Evolutionary conservation across 2,888 invertebrate species (phyloP).

Genomic region (Eulithis prunata): DNA sequence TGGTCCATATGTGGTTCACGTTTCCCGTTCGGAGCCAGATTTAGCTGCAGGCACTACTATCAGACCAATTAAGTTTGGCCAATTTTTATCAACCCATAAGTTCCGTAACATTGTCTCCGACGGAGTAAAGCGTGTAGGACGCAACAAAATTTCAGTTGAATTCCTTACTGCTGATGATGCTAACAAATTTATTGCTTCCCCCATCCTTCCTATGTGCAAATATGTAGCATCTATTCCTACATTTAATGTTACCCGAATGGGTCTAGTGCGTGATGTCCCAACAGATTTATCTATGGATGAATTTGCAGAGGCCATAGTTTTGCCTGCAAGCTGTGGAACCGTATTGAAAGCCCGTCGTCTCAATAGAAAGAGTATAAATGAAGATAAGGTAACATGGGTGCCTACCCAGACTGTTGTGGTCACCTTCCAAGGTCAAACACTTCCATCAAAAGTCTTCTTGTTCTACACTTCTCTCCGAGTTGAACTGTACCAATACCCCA

Average conservation of each 20-base stretch:
- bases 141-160: slow-evolving; percentile 2
- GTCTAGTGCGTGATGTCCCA: slow-evolving; percentile 3
- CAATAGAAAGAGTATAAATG: slow-evolving; percentile 2
- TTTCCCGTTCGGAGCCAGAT: slow-evolving; percentile 6
- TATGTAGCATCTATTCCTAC: not conserved
- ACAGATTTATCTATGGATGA: not conserved
- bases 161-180: not conserved
- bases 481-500: no score
- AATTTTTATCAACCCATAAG: slow-evolving; percentile 2
- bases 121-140: slow-evolving; percentile 1
- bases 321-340: slow-evolving; percentile 9
- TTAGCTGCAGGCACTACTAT: slow-evolving; percentile 1
- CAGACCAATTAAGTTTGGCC: slow-evolving; percentile 14
- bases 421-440: no score
- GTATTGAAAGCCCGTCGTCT: slow-evolving; percentile 17
- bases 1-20: slow-evolving; percentile 11
- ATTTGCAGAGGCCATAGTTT: not conserved
- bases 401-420: no score
- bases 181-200: not conserved
- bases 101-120: slow-evolving; percentile 2
- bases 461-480: no score
- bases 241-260: slow-evolving; percentile 3
- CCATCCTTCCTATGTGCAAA: not conserved
- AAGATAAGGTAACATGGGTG: no score
- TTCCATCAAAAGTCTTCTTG: no score